Evolutionary conservation across 1,140 invertebrate genomes (phyloP), one percentile per base, ranked within the genome.

Genomic region (Drosophila pachea): DNA sequence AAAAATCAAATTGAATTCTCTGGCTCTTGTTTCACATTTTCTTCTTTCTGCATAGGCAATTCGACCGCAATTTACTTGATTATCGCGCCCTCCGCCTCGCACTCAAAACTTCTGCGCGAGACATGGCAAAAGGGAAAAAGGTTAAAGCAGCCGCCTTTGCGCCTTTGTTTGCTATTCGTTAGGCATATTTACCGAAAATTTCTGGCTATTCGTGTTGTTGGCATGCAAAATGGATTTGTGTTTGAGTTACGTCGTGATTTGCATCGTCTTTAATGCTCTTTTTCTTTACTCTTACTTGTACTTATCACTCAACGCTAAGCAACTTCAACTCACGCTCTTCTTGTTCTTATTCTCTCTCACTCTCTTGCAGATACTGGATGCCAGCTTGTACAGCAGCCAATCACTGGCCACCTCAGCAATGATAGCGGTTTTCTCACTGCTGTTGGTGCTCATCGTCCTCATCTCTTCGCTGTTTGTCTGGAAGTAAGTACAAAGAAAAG

Each of bases 321-420:
- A 67, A 50, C 35, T 43, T 53, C 58, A 12, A 72, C 74, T 77
- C 48, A 73, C 38, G 40, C 50, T 60, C 35, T 32, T 82, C 68
- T 87, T 69, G 74, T 73, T 48, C 76, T 76, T 22, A 22, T 22
- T 22, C 22, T 22, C 22, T 22, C 22, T 22, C 22, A 79, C 68
- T 88, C 89, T 88, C 86, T 94, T 94, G 6, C 93, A 95, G 94
- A 93, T 94, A 90, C 93, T 95, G 89, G 94, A 95, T 90, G 94
- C 94, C 53, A 94, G 94, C 90, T 94, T 94, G 87, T 93, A 94
- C 83, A 94, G 92, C 89, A 94, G 94, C 79, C 94, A 94, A 70
- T 94, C 94, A 68, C 90, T 95, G 65, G 94, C 94, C 90, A 94
- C 94, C 64, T 94, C 94, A 66, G 94, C 94, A 68, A 92, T 94